These are phyloP conservation scores for Smutsia gigantea DNA, from an alignment of 2,797 vertebrate genomes.

Conservation along the genomic window DNA sequence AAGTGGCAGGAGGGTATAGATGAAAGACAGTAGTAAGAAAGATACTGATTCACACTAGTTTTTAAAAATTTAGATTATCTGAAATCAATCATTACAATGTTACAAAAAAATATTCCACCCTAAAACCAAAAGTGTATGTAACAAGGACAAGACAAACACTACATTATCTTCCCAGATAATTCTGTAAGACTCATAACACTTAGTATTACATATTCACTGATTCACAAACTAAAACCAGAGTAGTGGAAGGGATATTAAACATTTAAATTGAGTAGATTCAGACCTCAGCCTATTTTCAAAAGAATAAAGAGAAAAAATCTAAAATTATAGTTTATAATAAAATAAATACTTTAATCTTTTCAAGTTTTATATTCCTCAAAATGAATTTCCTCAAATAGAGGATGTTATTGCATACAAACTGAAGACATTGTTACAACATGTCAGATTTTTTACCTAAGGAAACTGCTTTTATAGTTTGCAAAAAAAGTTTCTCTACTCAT, in stretches of 20 bases:
- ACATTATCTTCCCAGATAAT: slow-evolving; percentile 9
- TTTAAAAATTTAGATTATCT: slow-evolving; percentile 79
- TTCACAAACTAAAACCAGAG: slow-evolving; percentile 44
- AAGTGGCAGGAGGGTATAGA: slow-evolving; percentile 73
- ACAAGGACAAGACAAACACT: slow-evolving; percentile 53
- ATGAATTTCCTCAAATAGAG: slow-evolving; percentile 26
- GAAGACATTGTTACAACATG: neutral
- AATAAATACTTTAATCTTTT: slow-evolving; percentile 44
- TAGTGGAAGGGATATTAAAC: neutral
- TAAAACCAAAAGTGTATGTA: slow-evolving; percentile 74
- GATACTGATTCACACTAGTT: slow-evolving; percentile 76
- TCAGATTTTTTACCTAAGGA: slow-evolving; percentile 16
- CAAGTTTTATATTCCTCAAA: neutral
- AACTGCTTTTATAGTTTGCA: slow-evolving; percentile 18
- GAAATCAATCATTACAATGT: slow-evolving; percentile 70
- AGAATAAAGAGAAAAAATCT: neutral
- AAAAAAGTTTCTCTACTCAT: slow-evolving; percentile 16
- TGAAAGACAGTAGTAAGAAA: slow-evolving; percentile 78
- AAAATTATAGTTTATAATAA: slow-evolving; percentile 9
- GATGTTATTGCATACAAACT: neutral
- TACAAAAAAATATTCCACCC: slow-evolving; percentile 67
- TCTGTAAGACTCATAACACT: neutral
- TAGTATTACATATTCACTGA: slow-evolving; percentile 32
- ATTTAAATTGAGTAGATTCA: slow-evolving; percentile 31
- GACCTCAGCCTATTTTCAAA: slow-evolving; percentile 23